These are phyloP conservation scores for Eupithecia tripunctaria DNA, from an alignment of 2,888 invertebrate species.

Conservation along the genomic window DNA sequence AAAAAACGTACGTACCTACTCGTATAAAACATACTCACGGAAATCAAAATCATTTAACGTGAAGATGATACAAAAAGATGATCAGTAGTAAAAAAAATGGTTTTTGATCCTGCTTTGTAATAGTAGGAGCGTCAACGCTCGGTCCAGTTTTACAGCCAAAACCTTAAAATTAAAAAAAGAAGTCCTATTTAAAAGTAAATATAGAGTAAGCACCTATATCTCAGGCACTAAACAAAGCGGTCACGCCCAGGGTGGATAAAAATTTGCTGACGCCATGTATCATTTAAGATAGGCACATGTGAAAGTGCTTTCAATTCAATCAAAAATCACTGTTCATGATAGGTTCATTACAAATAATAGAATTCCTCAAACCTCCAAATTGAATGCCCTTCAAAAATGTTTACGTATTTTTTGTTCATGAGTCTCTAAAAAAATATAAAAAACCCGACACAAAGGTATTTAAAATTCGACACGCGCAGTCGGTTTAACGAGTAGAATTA, in stretches of 20 bases:
- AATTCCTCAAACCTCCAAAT: neutral
- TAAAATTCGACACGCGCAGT: constrained; percentile 29
- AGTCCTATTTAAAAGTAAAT: too few relatives aligned
- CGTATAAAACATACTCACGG: too few relatives aligned
- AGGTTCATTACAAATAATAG: constrained; percentile 8
- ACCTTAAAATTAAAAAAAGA: too few relatives aligned
- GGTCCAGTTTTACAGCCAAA: too few relatives aligned
- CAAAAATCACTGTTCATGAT: neutral
- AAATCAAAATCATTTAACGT: too few relatives aligned
- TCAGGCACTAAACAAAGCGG: neutral
- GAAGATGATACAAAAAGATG: too few relatives aligned
- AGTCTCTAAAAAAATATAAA: constrained; percentile 19
- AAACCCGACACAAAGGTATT: constrained; percentile 21
- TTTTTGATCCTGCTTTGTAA: too few relatives aligned
- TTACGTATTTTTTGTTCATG: constrained; percentile 15
- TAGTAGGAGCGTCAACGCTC: too few relatives aligned
- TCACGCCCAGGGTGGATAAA: neutral
- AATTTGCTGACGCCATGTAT: neutral
- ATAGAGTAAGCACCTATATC: neutral
- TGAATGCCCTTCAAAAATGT: constrained; percentile 13
- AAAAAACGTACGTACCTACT: too few relatives aligned
- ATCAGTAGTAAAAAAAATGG: too few relatives aligned
- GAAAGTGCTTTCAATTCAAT: neutral
- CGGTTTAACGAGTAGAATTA: constrained; percentile 39
- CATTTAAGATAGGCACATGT: neutral